Conservation (phyloP, 2,888 invertebrate genomes). For the Lamproptera curius region DNA sequence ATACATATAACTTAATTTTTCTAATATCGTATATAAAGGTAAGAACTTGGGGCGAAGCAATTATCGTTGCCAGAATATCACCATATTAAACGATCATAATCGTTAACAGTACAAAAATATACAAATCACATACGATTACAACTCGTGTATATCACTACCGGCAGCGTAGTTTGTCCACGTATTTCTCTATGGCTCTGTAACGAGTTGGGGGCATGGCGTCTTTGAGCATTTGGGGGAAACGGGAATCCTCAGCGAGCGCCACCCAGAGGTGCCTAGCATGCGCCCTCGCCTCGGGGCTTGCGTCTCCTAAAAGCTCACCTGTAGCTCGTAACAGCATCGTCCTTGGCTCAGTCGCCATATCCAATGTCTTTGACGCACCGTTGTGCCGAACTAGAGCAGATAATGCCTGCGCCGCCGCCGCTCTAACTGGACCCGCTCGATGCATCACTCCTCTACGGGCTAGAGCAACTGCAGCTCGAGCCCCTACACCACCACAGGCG, state of each 20-base stretch:
- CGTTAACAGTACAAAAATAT: slow-evolving; percentile 17
- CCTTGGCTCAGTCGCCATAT: slow-evolving; percentile 86
- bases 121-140: slow-evolving; percentile 7
- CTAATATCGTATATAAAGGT: background rate
- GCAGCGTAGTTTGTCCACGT: slow-evolving; percentile 78
- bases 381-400: slow-evolving; percentile 84
- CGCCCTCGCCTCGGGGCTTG: slow-evolving; percentile 89
- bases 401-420: slow-evolving; percentile 88
- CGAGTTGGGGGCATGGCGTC: slow-evolving; percentile 89
- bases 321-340: slow-evolving; percentile 88
- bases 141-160: slow-evolving; percentile 33
- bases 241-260: slow-evolving; percentile 83
- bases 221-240: slow-evolving; percentile 85
- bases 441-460: slow-evolving; percentile 85
- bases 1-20: background rate
- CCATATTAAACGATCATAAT: background rate
- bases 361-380: slow-evolving; percentile 85
- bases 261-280: slow-evolving; percentile 89
- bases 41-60: background rate
- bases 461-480: slow-evolving; percentile 82
- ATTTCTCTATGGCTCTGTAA: slow-evolving; percentile 90
- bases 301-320: slow-evolving; percentile 91
- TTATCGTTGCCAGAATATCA: background rate
- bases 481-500: slow-evolving; percentile 85
- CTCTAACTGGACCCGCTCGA: slow-evolving; percentile 92